These are phyloP conservation scores for Sanderia malayensis DNA, from an alignment of 30 jellyfish, hydroid and myxozoan species.

Conservation along the genomic window DNA sequence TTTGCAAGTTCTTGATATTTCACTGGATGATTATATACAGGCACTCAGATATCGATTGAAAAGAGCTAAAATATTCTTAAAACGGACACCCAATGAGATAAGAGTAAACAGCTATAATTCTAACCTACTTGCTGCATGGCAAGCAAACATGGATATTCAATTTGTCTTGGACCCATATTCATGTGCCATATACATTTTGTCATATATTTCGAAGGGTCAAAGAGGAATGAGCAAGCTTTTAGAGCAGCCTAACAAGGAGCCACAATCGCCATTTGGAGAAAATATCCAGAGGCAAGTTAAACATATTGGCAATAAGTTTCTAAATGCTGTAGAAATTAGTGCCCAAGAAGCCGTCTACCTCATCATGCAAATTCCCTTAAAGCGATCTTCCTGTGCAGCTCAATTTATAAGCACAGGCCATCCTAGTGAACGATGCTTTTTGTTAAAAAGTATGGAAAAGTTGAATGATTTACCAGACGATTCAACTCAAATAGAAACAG, in stretches of 20 bases:
- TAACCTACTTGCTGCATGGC: too few relatives aligned
- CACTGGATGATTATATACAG: slow-evolving; percentile 9
- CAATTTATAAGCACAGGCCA: slow-evolving; percentile 36
- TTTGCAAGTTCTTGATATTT: slow-evolving; percentile 16
- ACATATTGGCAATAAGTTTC: slow-evolving; percentile 29
- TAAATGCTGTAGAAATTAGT: slow-evolving; percentile 43
- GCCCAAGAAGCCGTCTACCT: slow-evolving; percentile 49
- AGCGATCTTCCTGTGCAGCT: slow-evolving; percentile 23
- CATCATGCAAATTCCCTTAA: slow-evolving; percentile 31
- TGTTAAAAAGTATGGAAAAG: slow-evolving; percentile 9
- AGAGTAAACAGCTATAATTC: too few relatives aligned
- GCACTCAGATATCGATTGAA: slow-evolving; percentile 18
- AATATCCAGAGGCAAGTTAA: slow-evolving; percentile 12
- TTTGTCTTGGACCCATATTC: slow-evolving; percentile 52
- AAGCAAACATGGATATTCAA: too few relatives aligned
- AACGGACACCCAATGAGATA: slow-evolving; percentile 25
- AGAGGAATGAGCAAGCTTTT: slow-evolving; percentile 41
- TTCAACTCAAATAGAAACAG: too few relatives aligned
- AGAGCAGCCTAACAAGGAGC: slow-evolving; percentile 28
- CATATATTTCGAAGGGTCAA: slow-evolving; percentile 39
- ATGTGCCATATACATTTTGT: slow-evolving; percentile 40
- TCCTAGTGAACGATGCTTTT: slow-evolving; percentile 31
- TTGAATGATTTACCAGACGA: slow-evolving; percentile 32
- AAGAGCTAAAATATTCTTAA: slow-evolving; percentile 24
- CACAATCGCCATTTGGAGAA: slow-evolving; percentile 7